Conservation (phyloP, 2,888 invertebrate genomes). For the Oscheius myriophilus region DNA sequence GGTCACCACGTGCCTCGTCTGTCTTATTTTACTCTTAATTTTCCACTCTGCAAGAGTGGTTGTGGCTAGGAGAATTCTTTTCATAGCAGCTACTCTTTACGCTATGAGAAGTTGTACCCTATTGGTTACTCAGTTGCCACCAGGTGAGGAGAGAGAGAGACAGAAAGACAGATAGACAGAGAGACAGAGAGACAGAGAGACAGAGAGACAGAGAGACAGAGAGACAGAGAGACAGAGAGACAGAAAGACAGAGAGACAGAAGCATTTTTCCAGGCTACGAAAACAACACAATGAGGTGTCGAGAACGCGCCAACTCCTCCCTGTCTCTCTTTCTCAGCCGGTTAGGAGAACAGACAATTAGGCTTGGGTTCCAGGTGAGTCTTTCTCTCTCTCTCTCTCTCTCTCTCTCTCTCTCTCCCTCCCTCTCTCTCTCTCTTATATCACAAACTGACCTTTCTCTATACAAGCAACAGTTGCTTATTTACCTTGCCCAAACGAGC, state of each 20-base stretch:
- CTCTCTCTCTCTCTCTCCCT: not conserved
- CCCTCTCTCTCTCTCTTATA: too few relatives aligned
- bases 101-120: constrained; percentile 52
- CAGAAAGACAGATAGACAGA: not conserved
- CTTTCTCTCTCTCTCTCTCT: too few relatives aligned
- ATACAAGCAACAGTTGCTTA: too few relatives aligned
- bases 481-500: too few relatives aligned
- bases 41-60: constrained; percentile 42
- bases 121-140: constrained; percentile 57
- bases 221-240: too few relatives aligned
- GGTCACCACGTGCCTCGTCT: constrained; percentile 30
- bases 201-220: not conserved
- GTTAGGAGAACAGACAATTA: constrained; percentile 63
- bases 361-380: constrained; percentile 66
- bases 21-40: constrained; percentile 36
- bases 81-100: constrained; percentile 53
- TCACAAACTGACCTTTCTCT: too few relatives aligned
- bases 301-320: constrained; percentile 45
- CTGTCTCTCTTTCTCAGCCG: constrained; percentile 51
- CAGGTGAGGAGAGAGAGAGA: constrained; percentile 36
- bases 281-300: constrained; percentile 58
- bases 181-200: not conserved
- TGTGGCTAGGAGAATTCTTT: constrained; percentile 47
- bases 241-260: not conserved
- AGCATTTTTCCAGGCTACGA: constrained; percentile 58